Conservation (phyloP, 2,797 vertebrate species). For the Numenius phaeopus region DNA sequence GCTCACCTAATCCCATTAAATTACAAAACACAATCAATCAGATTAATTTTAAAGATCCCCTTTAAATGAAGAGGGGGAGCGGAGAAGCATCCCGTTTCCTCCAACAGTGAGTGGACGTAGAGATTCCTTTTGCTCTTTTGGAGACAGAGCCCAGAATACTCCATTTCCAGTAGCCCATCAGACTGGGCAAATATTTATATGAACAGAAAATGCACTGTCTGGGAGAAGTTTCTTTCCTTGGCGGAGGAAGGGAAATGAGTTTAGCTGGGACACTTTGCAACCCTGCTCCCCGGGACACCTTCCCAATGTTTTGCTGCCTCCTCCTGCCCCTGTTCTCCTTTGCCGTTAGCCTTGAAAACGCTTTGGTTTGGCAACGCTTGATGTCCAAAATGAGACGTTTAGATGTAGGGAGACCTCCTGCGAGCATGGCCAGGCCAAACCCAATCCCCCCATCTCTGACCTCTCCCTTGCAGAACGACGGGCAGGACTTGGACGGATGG, state of each 20-base stretch:
- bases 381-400: neutral
- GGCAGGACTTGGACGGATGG: constrained; percentile 24
- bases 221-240: neutral
- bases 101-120: fast-evolving
- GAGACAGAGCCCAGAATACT: neutral
- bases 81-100: fast-evolving
- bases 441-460: fast-evolving
- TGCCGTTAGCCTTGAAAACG: neutral
- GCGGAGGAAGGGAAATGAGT: neutral
- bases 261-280: constrained; percentile 1
- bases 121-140: neutral
- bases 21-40: neutral
- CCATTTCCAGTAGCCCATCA: neutral
- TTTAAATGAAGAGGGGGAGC: neutral
- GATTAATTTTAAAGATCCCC: constrained; percentile 46
- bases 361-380: neutral
- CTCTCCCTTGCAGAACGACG: constrained; percentile 22
- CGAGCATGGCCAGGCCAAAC: fast-evolving
- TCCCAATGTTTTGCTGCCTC: neutral
- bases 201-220: neutral
- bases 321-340: neutral
- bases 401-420: neutral
- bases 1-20: neutral
- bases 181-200: fast-evolving
- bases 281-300: neutral